Conservation (phyloP, 2,888 invertebrate species). For the Thymelicus lineola region DNA sequence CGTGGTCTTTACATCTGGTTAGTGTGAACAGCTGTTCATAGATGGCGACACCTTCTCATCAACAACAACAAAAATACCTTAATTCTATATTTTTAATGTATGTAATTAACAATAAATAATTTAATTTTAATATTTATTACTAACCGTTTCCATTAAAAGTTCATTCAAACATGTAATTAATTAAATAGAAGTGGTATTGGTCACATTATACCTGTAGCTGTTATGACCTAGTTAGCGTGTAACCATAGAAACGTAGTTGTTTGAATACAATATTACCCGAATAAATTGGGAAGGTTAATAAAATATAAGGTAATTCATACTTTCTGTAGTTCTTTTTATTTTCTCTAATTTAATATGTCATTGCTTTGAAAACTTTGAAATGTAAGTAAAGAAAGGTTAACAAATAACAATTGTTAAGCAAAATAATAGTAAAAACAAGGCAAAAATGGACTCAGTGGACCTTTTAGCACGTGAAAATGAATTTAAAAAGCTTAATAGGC, state of each 20-base stretch:
- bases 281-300: not conserved
- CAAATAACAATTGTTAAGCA: not conserved
- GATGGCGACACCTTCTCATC: slow-evolving; percentile 63
- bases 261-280: slow-evolving; percentile 35
- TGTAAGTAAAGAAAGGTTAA: not conserved
- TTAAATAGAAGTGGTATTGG: slow-evolving; percentile 15
- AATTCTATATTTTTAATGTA: not conserved
- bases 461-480: slow-evolving; percentile 76
- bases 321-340: not conserved
- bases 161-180: not conserved
- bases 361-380: not conserved
- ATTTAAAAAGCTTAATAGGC: slow-evolving; percentile 75
- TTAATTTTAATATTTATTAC: not conserved
- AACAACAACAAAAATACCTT: slow-evolving; percentile 55
- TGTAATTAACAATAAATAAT: not conserved
- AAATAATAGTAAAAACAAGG: not conserved
- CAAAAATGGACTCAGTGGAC: slow-evolving; percentile 69
- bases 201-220: slow-evolving; percentile 15
- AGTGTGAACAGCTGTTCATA: slow-evolving; percentile 45
- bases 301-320: not conserved
- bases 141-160: not conserved
- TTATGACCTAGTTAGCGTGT: slow-evolving; percentile 44
- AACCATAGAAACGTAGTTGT: slow-evolving; percentile 62
- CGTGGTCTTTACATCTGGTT: slow-evolving; percentile 39
- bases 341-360: slow-evolving; percentile 1